Evolutionary conservation across 2,888 invertebrate genomes (phyloP).

Genomic region (Brachyptera risi): DNA sequence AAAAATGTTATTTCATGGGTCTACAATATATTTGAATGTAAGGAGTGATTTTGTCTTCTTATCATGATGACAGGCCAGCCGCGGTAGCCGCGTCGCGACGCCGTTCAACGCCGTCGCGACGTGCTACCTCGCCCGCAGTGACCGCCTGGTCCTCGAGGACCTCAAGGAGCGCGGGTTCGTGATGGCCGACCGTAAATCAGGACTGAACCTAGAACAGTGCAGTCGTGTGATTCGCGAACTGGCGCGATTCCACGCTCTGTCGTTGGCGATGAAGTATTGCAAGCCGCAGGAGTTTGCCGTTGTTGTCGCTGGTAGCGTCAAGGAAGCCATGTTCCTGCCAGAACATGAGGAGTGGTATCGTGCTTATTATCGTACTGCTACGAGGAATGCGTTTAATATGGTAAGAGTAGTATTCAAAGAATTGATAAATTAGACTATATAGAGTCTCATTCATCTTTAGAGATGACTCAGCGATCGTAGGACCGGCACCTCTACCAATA

Average conservation of each 20-base stretch:
- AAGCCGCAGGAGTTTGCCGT: slow-evolving; percentile 43
- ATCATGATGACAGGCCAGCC: neutral
- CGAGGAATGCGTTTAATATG: slow-evolving; percentile 62
- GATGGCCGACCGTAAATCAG: slow-evolving; percentile 36
- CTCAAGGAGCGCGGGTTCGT: slow-evolving; percentile 21
- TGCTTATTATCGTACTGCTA: slow-evolving; percentile 61
- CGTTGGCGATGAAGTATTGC: slow-evolving; percentile 43
- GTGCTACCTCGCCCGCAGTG: slow-evolving; percentile 54
- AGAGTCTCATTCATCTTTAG: too few relatives aligned
- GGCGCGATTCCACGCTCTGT: slow-evolving; percentile 61
- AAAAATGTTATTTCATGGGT: too few relatives aligned
- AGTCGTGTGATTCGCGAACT: slow-evolving; percentile 56
- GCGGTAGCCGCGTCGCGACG: neutral
- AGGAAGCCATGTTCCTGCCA: slow-evolving; percentile 58
- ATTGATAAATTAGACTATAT: too few relatives aligned
- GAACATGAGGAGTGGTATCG: slow-evolving; percentile 66
- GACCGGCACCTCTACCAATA: too few relatives aligned
- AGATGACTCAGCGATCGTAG: too few relatives aligned
- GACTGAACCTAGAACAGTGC: slow-evolving; percentile 58
- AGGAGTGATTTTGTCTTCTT: neutral
- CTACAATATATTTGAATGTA: neutral
- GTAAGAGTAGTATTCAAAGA: too few relatives aligned
- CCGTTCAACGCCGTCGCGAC: too few relatives aligned
- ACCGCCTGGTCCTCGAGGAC: slow-evolving; percentile 40
- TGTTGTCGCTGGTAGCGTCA: slow-evolving; percentile 39